phyloP scores from a whole-genome alignment of 2,797 vertebrate species.

The Tympanoctomys barrerae region DNA sequence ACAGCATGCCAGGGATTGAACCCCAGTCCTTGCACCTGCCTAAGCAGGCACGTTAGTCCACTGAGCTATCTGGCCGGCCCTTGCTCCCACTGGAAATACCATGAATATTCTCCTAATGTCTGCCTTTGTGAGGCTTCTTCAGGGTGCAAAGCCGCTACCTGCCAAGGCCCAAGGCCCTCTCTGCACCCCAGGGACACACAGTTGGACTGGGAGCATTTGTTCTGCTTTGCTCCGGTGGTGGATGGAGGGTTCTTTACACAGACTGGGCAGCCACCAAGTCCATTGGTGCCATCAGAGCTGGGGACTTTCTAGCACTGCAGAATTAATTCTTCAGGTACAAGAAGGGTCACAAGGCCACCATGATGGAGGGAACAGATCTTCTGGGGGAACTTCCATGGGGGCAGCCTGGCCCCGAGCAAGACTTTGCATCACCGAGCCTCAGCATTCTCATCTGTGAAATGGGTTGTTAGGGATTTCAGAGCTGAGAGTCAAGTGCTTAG shows the following conservation, averaged over 20 bases:
- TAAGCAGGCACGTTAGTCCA: too few species aligned
- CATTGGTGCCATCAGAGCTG: neutral
- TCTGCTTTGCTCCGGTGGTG: neutral
- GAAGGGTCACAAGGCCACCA: neutral
- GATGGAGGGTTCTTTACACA: neutral
- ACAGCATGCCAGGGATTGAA: too few species aligned
- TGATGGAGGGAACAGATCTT: neutral
- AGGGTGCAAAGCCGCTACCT: neutral
- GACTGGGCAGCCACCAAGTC: neutral
- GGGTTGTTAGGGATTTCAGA: neutral
- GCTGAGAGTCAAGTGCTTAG: neutral
- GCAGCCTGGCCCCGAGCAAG: neutral
- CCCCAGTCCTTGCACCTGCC: too few species aligned
- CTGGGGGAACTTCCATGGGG: neutral
- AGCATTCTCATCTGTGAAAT: neutral
- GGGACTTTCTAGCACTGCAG: neutral
- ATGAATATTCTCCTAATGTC: neutral
- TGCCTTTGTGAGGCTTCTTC: neutral
- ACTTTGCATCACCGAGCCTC: neutral
- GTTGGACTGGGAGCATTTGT: neutral
- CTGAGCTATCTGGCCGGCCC: too few species aligned
- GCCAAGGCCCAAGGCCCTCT: neutral
- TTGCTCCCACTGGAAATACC: neutral
- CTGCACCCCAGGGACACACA: neutral
- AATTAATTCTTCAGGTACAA: neutral